A percentile compares a stretch with the other conserved stretches of the same genome.
Conservation (phyloP, 2,113 vertebrate species). For the Riparia riparia region DNA sequence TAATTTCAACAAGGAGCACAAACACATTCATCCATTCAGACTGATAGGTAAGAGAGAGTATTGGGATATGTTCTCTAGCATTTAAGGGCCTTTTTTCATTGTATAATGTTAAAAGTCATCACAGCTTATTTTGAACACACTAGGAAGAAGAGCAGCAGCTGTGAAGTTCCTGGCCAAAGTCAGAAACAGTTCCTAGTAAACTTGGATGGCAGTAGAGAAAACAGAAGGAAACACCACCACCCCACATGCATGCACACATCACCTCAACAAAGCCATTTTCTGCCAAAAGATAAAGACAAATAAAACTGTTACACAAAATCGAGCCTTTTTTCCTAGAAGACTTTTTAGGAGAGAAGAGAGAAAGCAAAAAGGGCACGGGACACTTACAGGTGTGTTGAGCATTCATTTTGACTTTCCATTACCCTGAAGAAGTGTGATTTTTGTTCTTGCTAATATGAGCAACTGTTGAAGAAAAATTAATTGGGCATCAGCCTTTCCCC, state of each 20-base stretch:
- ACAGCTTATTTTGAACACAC: background rate
- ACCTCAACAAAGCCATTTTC: background rate
- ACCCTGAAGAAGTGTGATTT: background rate
- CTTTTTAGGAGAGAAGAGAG: background rate
- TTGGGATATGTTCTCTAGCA: background rate
- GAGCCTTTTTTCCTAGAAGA: background rate
- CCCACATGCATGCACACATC: too few species aligned
- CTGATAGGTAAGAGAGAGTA: background rate
- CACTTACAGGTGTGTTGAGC: background rate
- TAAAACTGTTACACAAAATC: background rate
- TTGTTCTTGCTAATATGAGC: background rate
- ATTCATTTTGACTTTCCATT: background rate
- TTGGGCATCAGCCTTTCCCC: background rate
- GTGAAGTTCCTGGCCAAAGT: background rate
- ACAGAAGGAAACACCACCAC: background rate
- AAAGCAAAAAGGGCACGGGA: fast-evolving
- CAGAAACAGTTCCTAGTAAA: background rate
- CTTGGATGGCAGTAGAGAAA: background rate
- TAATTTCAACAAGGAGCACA: background rate
- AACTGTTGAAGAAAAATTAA: background rate
- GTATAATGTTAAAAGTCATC: background rate
- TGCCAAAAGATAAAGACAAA: background rate
- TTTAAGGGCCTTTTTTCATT: background rate
- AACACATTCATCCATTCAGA: background rate
- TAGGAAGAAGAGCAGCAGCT: background rate